phyloP scores from a whole-genome alignment of 2,113 vertebrate genomes.

The Osmerus mordax region DNA sequence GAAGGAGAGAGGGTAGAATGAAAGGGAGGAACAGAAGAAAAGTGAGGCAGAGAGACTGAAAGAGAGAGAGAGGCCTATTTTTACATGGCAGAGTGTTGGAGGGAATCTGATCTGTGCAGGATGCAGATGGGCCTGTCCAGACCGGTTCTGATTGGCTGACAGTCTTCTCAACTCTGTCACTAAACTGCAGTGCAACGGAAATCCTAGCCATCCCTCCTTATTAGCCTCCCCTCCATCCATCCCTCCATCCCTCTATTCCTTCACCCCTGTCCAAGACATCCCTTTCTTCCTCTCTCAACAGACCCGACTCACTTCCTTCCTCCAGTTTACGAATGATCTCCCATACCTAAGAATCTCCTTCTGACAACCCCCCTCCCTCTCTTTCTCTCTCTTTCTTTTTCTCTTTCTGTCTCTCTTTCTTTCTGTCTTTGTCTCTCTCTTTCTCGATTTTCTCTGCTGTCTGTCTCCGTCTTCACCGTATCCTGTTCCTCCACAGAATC shows the following conservation, averaged over 20 bases:
- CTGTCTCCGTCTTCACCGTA: background rate
- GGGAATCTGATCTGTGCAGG: constrained; percentile 48
- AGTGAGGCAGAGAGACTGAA: constrained; percentile 11
- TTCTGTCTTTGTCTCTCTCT: constrained; percentile 22
- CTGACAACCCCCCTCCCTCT: background rate
- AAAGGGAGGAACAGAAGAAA: constrained; percentile 13
- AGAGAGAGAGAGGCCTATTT: constrained; percentile 59
- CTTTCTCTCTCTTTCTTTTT: constrained; percentile 29
- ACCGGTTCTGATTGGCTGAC: constrained; percentile 18
- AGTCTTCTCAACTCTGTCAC: constrained; percentile 14
- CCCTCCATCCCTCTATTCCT: background rate
- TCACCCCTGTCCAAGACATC: background rate
- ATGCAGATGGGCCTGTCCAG: constrained; percentile 27
- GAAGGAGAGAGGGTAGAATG: constrained; percentile 15
- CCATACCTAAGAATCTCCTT: too few species aligned
- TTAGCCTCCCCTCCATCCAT: constrained; percentile 2
- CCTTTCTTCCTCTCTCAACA: background rate
- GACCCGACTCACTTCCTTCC: background rate
- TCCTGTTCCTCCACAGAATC: constrained; percentile 34
- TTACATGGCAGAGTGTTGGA: constrained; percentile 39
- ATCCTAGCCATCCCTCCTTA: constrained; percentile 40
- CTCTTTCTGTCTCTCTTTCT: constrained; percentile 23
- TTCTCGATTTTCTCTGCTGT: constrained; percentile 28
- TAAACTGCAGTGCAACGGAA: constrained; percentile 50
- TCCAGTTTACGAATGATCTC: too few species aligned